These are phyloP conservation scores for Dryobota labecula DNA, from an alignment of 2,888 invertebrate genomes.

Conservation along the genomic window DNA sequence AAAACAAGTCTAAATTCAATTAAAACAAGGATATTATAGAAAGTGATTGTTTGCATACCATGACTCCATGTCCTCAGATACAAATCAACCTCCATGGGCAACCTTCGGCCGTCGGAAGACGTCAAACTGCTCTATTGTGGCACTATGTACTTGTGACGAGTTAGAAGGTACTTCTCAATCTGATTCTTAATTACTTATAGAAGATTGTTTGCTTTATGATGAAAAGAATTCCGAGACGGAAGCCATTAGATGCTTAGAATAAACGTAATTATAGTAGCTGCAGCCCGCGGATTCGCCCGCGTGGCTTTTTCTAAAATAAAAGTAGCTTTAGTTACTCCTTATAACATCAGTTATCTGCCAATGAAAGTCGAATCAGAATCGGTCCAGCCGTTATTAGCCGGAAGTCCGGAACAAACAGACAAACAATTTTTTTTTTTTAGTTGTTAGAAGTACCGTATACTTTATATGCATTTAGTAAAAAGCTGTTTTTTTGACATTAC, in stretches of 20 bases:
- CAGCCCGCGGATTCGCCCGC: too few species aligned
- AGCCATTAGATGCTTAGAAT: slow-evolving; percentile 4
- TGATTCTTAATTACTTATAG: slow-evolving; percentile 40
- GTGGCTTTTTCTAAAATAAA: too few species aligned
- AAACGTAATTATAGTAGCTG: not conserved
- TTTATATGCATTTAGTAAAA: too few species aligned
- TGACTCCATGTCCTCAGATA: slow-evolving; percentile 53
- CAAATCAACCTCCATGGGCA: slow-evolving; percentile 41
- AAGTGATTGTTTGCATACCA: slow-evolving; percentile 47
- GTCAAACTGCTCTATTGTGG: slow-evolving; percentile 42
- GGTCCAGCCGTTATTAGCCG: too few species aligned
- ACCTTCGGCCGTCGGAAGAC: slow-evolving; percentile 62
- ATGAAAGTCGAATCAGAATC: too few species aligned
- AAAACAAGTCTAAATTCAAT: slow-evolving; percentile 35
- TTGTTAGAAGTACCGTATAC: too few species aligned
- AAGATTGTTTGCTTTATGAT: slow-evolving; percentile 21
- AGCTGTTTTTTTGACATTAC: too few species aligned
- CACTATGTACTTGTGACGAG: slow-evolving; percentile 13
- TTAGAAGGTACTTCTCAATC: slow-evolving; percentile 2
- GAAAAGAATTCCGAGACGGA: slow-evolving; percentile 17
- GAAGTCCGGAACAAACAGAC: too few species aligned
- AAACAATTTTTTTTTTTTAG: too few species aligned
- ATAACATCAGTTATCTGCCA: too few species aligned
- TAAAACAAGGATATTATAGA: slow-evolving; percentile 42
- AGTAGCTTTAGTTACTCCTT: too few species aligned